phyloP scores from a whole-genome alignment of 2,797 vertebrate species.

The Cossypha dichroa region DNA sequence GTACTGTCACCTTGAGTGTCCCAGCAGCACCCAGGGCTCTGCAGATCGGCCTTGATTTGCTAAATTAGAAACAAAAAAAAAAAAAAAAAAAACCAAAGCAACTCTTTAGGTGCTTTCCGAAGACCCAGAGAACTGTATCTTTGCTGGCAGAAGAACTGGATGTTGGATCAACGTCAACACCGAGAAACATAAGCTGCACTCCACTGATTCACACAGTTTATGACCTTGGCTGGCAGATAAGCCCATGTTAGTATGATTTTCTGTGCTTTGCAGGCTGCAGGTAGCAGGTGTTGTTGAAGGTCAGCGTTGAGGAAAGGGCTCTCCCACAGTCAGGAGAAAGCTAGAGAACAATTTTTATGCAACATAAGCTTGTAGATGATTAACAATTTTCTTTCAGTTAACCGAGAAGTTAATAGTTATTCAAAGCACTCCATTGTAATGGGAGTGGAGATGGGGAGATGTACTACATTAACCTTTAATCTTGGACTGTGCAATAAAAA shows the following conservation, averaged over 20 bases:
- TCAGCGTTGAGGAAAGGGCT: conserved; percentile 23
- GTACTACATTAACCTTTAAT: conserved; percentile 74
- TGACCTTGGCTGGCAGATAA: conserved; percentile 82
- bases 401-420: conserved; percentile 75
- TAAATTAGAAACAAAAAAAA: background rate
- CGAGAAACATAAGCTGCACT: background rate
- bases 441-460: conserved; percentile 41
- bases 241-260: conserved; percentile 71
- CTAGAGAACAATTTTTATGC: conserved; percentile 66
- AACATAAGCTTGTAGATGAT: conserved; percentile 73
- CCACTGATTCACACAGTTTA: conserved; percentile 20
- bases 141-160: background rate
- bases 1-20: background rate
- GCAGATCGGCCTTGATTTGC: background rate
- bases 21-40: conserved; percentile 7
- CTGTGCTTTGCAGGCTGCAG: conserved; percentile 75
- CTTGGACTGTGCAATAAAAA: conserved; percentile 63
- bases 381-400: conserved; percentile 74
- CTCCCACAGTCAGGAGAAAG: conserved; percentile 52
- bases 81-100: background rate
- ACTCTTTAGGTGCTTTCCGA: background rate
- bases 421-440: conserved; percentile 69
- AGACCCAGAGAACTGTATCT: background rate
- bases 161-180: background rate
- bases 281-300: conserved; percentile 74